Evolutionary conservation across 2,113 vertebrate species (phyloP).

Genomic region (Morphnarchus princeps): DNA sequence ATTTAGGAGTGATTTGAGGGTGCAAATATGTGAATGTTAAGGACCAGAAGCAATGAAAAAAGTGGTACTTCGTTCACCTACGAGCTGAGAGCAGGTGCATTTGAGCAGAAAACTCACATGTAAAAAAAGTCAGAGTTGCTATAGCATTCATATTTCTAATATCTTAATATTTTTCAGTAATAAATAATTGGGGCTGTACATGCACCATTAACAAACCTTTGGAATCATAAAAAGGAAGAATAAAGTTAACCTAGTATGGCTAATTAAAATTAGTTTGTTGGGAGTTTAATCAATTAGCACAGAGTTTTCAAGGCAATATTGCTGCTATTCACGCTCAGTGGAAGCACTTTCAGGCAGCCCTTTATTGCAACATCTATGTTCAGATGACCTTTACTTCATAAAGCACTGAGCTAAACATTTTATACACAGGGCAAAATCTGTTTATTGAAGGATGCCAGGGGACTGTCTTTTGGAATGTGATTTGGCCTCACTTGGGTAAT

Average conservation of each 20-base stretch:
- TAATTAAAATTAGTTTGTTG: constrained; percentile 57
- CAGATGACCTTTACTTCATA: constrained; percentile 63
- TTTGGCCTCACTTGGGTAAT: constrained; percentile 51
- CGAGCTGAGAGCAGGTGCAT: background rate
- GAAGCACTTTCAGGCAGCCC: constrained; percentile 39
- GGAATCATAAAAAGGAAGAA: constrained; percentile 16
- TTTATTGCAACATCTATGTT: constrained; percentile 36
- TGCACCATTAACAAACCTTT: background rate
- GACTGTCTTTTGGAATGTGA: constrained; percentile 43
- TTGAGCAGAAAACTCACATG: background rate
- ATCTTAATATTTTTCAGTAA: background rate
- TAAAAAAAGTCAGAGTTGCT: background rate
- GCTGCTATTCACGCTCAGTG: constrained; percentile 22
- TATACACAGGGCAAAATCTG: constrained; percentile 37
- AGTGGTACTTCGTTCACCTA: background rate
- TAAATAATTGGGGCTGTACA: background rate
- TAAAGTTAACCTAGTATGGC: constrained; percentile 29
- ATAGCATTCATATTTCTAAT: background rate
- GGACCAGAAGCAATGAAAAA: background rate
- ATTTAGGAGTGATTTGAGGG: background rate
- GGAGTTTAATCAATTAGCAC: constrained; percentile 49
- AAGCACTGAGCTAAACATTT: constrained; percentile 48
- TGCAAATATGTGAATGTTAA: background rate
- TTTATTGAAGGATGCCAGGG: constrained; percentile 56
- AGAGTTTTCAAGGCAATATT: constrained; percentile 51